These are phyloP conservation scores for Thamnaconus septentrionalis DNA, from an alignment of 2,113 vertebrate genomes.

Conservation along the genomic window DNA sequence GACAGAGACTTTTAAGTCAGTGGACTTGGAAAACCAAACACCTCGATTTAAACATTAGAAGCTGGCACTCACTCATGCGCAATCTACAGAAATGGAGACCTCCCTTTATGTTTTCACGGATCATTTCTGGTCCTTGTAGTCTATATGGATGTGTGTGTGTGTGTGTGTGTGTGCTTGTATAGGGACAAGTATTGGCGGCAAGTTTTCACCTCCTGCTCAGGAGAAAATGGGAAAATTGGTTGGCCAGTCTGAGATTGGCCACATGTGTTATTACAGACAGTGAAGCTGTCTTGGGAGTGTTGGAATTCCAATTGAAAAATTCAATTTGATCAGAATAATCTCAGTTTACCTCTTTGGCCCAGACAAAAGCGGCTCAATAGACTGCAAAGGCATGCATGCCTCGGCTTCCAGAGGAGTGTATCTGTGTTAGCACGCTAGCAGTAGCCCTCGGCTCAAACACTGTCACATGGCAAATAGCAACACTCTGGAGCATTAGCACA, in stretches of 20 bases:
- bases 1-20: conserved; percentile 39
- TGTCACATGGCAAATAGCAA: too few relatives aligned
- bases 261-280: not conserved
- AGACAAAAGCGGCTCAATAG: not conserved
- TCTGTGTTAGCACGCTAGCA: too few relatives aligned
- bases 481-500: too few relatives aligned
- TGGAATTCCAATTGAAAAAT: not conserved
- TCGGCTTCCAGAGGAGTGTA: not conserved
- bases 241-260: not conserved
- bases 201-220: conserved; percentile 2
- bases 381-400: not conserved
- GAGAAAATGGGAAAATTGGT: not conserved
- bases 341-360: not conserved
- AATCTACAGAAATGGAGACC: conserved; percentile 30
- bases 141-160: too few relatives aligned
- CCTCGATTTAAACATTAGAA: conserved; percentile 54
- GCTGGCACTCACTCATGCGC: conserved; percentile 48
- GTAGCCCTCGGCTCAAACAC: too few relatives aligned
- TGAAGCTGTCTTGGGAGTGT: conserved; percentile 11
- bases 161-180: not conserved
- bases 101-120: conserved; percentile 41
- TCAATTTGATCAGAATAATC: too few relatives aligned
- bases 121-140: conserved; percentile 20
- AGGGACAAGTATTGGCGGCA: not conserved
- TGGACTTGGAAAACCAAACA: conserved; percentile 71